Evolutionary conservation across 2,797 vertebrate genomes (phyloP), one percentile per base, ranked within the genome.

Genomic region (Poecilia wingei): DNA sequence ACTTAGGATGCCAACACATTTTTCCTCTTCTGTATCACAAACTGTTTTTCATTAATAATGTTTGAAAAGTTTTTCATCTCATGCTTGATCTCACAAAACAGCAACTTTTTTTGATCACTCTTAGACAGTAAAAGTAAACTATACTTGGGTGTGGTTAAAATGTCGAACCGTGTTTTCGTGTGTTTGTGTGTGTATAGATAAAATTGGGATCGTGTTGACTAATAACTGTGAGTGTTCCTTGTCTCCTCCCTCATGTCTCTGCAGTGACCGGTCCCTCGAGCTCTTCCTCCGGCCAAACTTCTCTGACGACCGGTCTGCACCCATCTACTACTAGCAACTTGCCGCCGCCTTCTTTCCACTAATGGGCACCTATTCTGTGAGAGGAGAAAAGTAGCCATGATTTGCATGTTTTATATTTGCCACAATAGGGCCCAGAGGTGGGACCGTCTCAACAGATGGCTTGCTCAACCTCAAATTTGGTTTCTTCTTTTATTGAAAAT

Each of bases 241-340:
- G 86, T 93, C 91, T 86, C 91, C 75, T 81, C 88, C 89, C 82
- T 91, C 90, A 92, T 94, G 90, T 95, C 91, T 95, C 96, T 89
- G 66, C 97, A 99, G 98, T 95, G 98, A 98, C 82, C 97, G 96
- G 61, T 96, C 98, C 79, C 82, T 98, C 95, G 96, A 97, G 51
- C 91, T 98, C 90, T 98, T 96, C 92, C 96, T 99, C 95, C 97
- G 97, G 94, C 97, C 97, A 8, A 97, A 96, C 45, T 96, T 97
- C 94, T 97, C 93, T 16, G 97, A 97, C 10, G 98, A 98, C 95
- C 95, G 97, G 94, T 96, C 97, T 33, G 96, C 97, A 46, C 97
- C 97, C 0, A 95, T 98, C 90, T 96, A 97, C 96, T 97, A 98
- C 96, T 99, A 98, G 89, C 82, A 33, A 83, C 90, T 84, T 85